These are phyloP conservation scores for Cephus cinctus DNA, from an alignment of 1,140 invertebrate genomes.

Conservation along the genomic window DNA sequence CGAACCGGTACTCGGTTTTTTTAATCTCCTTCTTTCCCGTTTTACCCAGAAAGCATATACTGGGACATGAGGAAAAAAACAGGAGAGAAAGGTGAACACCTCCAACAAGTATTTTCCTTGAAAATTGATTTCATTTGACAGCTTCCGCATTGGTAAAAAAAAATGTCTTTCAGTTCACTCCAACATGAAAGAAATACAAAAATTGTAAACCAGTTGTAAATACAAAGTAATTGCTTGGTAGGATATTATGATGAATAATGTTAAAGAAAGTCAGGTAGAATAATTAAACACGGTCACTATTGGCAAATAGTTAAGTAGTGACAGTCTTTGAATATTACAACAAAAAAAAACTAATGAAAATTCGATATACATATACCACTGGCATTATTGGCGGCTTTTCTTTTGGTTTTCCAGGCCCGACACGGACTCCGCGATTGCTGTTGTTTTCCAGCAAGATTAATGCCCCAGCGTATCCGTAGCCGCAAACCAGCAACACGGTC, in stretches of 20 bases:
- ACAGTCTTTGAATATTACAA: neutral
- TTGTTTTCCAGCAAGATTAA: slow-evolving; percentile 2
- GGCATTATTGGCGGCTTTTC: neutral
- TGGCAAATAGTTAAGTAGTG: too few species aligned
- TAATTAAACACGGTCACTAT: too few species aligned
- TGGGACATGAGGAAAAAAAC: slow-evolving; percentile 5
- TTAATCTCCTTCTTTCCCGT: slow-evolving; percentile 4
- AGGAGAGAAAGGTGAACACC: slow-evolving; percentile 5
- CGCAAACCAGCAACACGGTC: neutral
- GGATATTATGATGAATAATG: too few species aligned
- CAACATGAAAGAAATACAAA: too few species aligned
- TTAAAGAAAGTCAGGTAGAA: too few species aligned
- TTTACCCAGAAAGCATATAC: neutral
- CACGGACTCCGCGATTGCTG: neutral
- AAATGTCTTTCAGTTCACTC: slow-evolving; percentile 8
- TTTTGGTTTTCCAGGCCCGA: neutral
- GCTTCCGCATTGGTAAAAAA: slow-evolving; percentile 27
- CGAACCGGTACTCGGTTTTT: slow-evolving; percentile 16
- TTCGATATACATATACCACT: neutral
- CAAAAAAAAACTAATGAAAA: slow-evolving; percentile 2
- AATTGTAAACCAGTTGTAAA: slow-evolving; percentile 23
- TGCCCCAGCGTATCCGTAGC: neutral
- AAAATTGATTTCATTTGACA: slow-evolving; percentile 37
- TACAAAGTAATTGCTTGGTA: slow-evolving; percentile 21
- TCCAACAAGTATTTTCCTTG: slow-evolving; percentile 12